These are phyloP conservation scores for Monopterus albus DNA, from an alignment of 2,113 vertebrate species.

Conservation along the genomic window DNA sequence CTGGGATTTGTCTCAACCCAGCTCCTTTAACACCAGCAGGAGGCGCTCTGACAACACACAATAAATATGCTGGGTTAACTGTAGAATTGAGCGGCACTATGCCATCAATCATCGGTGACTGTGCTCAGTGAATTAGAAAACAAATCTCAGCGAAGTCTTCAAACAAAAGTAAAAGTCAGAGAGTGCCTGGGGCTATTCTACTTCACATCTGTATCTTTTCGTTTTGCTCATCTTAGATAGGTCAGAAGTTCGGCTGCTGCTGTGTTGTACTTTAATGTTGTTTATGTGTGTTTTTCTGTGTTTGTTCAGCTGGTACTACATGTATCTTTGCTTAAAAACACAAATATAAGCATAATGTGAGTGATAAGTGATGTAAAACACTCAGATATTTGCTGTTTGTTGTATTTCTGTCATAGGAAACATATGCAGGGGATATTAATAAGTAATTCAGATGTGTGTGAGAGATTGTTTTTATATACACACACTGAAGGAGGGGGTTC, in stretches of 20 bases:
- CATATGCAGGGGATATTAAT: constrained; percentile 20
- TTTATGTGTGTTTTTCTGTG: background rate
- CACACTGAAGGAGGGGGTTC: constrained; percentile 11
- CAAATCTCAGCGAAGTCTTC: background rate
- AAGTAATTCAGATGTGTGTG: constrained; percentile 31
- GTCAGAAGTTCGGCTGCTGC: background rate
- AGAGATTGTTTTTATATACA: constrained; percentile 14
- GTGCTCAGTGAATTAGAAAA: constrained; percentile 14
- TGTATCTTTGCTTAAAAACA: constrained; percentile 17
- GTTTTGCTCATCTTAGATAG: background rate
- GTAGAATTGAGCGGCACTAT: background rate
- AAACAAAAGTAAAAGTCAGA: constrained; percentile 22
- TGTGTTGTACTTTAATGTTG: background rate
- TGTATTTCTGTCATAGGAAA: background rate
- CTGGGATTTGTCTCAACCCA: background rate
- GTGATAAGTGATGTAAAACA: constrained; percentile 19
- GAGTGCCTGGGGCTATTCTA: background rate
- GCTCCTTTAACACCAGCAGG: constrained; percentile 63
- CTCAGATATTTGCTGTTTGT: constrained; percentile 4
- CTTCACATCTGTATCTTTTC: constrained; percentile 6
- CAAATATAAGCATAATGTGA: constrained; percentile 19
- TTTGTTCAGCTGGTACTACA: background rate
- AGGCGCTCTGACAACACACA: constrained; percentile 55
- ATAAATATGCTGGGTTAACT: background rate
- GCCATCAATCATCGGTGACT: constrained; percentile 8